Evolutionary conservation across 2,888 invertebrate species (phyloP).

Genomic region (Pyrocoelia pectoralis): DNA sequence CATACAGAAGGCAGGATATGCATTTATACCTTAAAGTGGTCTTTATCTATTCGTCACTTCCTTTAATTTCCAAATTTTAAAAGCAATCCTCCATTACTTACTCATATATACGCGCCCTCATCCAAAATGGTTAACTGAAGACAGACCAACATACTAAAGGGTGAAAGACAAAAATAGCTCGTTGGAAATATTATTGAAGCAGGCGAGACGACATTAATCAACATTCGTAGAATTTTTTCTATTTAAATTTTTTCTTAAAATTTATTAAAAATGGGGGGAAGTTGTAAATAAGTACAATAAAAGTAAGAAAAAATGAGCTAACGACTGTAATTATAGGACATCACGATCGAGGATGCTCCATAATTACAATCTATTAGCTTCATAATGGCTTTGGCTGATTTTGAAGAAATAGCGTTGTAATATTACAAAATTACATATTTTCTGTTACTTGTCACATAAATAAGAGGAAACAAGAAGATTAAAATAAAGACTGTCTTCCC

Average conservation of each 20-base stretch:
- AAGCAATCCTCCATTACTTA: neutral
- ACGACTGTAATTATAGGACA: neutral
- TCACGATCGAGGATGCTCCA: neutral
- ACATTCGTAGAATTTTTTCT: neutral
- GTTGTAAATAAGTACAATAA: neutral
- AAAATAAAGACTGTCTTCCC: too few species aligned
- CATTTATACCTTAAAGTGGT: slow-evolving; percentile 27
- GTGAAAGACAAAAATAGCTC: neutral
- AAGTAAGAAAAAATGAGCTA: neutral
- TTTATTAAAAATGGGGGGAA: neutral
- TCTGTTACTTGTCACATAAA: neutral
- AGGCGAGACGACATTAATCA: neutral
- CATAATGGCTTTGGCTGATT: neutral
- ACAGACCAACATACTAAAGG: neutral
- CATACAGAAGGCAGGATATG: slow-evolving; percentile 33
- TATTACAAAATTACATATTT: neutral
- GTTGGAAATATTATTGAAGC: neutral
- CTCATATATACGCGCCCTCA: too few species aligned
- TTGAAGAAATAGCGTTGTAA: neutral
- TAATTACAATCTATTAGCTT: neutral
- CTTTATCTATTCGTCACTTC: slow-evolving; percentile 28
- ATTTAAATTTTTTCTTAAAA: too few species aligned
- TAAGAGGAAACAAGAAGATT: too few species aligned
- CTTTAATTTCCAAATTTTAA: slow-evolving; percentile 15
- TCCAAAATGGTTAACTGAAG: too few species aligned